These are phyloP conservation scores for Amphipoea oculea DNA, from an alignment of 2,888 invertebrate species.

Conservation along the genomic window DNA sequence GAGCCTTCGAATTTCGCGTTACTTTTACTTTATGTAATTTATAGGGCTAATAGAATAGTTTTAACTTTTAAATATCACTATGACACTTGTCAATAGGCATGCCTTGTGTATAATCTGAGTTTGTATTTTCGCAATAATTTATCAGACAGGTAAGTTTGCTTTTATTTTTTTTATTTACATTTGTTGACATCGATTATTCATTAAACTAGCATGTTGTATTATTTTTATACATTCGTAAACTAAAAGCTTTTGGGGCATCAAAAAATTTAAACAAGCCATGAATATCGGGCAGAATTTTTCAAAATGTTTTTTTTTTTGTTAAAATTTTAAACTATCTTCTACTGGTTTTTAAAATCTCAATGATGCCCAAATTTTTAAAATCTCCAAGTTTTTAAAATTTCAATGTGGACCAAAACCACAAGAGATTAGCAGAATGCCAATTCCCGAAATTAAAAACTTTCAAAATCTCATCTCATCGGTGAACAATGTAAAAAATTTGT, in stretches of 20 bases:
- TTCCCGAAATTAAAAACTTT: neutral
- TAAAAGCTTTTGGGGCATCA: neutral
- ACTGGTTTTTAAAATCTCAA: neutral
- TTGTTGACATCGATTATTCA: conserved; percentile 10
- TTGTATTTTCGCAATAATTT: conserved; percentile 38
- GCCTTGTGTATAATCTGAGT: conserved; percentile 35
- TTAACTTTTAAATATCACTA: neutral
- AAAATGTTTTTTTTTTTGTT: neutral
- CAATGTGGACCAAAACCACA: neutral
- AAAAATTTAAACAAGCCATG: conserved; percentile 16
- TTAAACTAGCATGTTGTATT: conserved; percentile 9
- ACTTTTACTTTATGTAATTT: neutral
- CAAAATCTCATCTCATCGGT: neutral
- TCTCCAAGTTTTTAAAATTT: neutral
- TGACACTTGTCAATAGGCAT: conserved; percentile 44
- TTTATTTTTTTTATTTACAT: conserved; percentile 35
- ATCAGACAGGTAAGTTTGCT: conserved; percentile 56
- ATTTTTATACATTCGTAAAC: neutral
- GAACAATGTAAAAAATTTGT: neutral
- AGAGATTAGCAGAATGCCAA: neutral
- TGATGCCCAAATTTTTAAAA: neutral
- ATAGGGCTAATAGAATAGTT: neutral
- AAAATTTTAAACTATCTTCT: neutral
- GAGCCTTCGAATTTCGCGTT: neutral
- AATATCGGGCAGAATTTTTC: neutral